These are phyloP conservation scores for Thera britannica DNA, from an alignment of 2,888 invertebrate species.

Conservation along the genomic window DNA sequence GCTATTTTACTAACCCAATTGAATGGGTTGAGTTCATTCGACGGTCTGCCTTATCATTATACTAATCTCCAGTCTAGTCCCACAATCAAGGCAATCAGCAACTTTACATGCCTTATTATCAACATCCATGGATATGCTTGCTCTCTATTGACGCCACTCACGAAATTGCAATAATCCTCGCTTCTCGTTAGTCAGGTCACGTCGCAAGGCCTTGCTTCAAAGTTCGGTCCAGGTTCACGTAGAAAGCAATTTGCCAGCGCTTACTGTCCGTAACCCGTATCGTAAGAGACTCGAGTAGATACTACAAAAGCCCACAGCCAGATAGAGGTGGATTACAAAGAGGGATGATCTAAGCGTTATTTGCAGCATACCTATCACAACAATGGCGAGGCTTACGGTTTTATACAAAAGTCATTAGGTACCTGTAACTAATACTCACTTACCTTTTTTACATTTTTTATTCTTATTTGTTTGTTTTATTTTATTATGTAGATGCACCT, in stretches of 20 bases:
- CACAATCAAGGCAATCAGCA: constrained; percentile 19
- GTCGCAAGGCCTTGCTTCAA: constrained; percentile 45
- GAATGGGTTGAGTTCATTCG: neutral
- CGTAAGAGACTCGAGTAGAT: neutral
- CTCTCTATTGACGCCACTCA: constrained; percentile 19
- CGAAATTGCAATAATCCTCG: constrained; percentile 38
- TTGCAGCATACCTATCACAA: neutral
- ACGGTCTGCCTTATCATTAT: neutral
- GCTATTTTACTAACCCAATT: neutral
- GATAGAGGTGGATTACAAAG: neutral
- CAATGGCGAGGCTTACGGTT: neutral
- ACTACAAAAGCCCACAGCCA: neutral
- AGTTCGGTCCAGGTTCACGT: constrained; percentile 37
- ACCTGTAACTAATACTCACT: too few species aligned
- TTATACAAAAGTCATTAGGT: neutral
- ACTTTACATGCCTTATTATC: constrained; percentile 15
- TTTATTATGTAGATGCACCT: too few species aligned
- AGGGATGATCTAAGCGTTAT: neutral
- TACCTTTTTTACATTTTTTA: too few species aligned
- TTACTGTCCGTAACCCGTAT: constrained; percentile 2
- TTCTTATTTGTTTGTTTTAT: too few species aligned
- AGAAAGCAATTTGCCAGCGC: constrained; percentile 6
- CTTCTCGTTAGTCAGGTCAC: constrained; percentile 41
- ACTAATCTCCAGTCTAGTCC: neutral
- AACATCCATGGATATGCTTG: constrained; percentile 10